These are phyloP conservation scores for Stichodactyla helianthus DNA, from an alignment of 64 coral and sea anemone genomes.

Conservation along the genomic window DNA sequence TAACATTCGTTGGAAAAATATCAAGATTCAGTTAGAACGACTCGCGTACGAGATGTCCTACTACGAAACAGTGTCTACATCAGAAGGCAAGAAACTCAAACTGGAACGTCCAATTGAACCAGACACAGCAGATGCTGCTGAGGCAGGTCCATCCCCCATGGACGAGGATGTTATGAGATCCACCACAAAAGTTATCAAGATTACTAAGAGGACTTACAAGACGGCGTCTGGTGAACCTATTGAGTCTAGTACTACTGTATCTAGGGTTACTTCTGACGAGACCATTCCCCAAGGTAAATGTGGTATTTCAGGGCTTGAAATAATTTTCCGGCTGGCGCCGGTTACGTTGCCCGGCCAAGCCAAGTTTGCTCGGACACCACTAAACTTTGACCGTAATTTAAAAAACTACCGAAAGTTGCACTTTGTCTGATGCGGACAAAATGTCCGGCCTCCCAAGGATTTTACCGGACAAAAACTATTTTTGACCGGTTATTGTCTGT, in stretches of 20 bases:
- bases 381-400: no score
- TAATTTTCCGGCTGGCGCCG: no score
- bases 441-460: no score
- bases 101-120: conserved; percentile 61
- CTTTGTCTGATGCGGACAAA: no score
- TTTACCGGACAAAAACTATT: no score
- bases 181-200: conserved; percentile 71
- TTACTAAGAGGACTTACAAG: conserved; percentile 79
- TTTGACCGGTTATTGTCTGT: no score
- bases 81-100: conserved; percentile 63
- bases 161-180: conserved; percentile 49
- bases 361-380: no score
- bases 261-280: conserved; percentile 55
- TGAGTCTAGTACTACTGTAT: conserved; percentile 78
- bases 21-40: conserved; percentile 56
- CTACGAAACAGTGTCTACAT: conserved; percentile 63
- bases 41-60: conserved; percentile 41
- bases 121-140: conserved; percentile 44
- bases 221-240: conserved; percentile 59
- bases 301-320: not conserved
- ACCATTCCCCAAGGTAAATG: conserved; percentile 33
- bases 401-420: no score
- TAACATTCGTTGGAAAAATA: conserved; percentile 62
- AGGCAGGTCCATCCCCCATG: conserved; percentile 50
- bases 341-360: no score